phyloP scores from a whole-genome alignment of 2,888 invertebrate species.

The Lochmaea crataegi region DNA sequence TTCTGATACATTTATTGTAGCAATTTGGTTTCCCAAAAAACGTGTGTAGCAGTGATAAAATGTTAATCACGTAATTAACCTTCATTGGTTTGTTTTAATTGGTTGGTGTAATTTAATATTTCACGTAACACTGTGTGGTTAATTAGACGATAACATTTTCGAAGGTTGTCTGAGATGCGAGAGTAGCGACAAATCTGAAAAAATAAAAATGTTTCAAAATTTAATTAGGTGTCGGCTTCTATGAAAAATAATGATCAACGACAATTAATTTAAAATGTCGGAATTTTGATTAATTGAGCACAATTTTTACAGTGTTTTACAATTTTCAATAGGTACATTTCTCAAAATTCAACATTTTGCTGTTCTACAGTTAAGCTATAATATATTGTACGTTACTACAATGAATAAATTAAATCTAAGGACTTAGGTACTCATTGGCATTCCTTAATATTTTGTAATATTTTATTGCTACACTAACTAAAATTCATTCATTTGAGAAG shows the following conservation, averaged over 20 bases:
- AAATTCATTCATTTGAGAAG: too few species aligned
- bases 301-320: too few species aligned
- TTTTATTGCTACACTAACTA: too few species aligned
- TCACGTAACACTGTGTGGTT: background rate
- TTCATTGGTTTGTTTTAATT: conserved; percentile 3
- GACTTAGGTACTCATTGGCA: too few species aligned
- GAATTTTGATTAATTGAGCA: too few species aligned
- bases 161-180: background rate
- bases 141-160: background rate
- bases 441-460: too few species aligned
- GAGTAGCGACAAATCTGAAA: background rate
- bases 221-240: background rate
- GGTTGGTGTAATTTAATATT: background rate
- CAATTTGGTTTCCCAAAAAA: background rate
- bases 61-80: background rate
- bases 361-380: too few species aligned
- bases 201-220: background rate
- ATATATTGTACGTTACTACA: too few species aligned
- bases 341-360: too few species aligned
- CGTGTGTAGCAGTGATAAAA: background rate
- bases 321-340: too few species aligned
- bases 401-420: too few species aligned
- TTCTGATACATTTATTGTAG: background rate
- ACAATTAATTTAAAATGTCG: background rate
- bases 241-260: background rate